These are phyloP conservation scores for Drosophila nebulosa DNA, from an alignment of 1,140 invertebrate species.

Conservation along the genomic window DNA sequence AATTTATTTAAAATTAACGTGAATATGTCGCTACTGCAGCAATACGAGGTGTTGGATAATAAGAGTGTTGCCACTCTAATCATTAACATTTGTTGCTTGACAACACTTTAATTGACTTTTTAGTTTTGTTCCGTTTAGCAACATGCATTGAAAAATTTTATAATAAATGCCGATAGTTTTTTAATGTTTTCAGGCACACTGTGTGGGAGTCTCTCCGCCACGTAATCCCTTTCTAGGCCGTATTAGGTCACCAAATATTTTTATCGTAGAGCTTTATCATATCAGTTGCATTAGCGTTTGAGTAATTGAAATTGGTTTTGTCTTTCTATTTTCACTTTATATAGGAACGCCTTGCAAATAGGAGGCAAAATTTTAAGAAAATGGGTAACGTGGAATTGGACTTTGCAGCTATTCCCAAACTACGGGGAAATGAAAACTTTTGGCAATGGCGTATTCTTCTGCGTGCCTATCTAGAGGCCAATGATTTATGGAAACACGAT, in stretches of 20 bases:
- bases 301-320: not conserved
- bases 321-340: conserved; percentile 6
- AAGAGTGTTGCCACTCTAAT: too few relatives aligned
- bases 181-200: too few relatives aligned
- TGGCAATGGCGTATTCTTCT: conserved; percentile 60
- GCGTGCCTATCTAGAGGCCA: conserved; percentile 42
- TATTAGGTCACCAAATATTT: not conserved
- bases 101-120: too few relatives aligned
- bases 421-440: conserved; percentile 47
- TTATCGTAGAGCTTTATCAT: conserved; percentile 1
- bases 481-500: conserved; percentile 54
- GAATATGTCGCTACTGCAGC: too few relatives aligned
- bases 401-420: conserved; percentile 52
- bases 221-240: not conserved
- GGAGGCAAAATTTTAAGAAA: conserved; percentile 1
- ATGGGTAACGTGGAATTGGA: conserved; percentile 51
- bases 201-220: too few relatives aligned
- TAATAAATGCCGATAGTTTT: too few relatives aligned
- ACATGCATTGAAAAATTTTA: too few relatives aligned
- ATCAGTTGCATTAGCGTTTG: not conserved
- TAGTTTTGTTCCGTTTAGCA: too few relatives aligned
- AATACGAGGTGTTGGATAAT: too few relatives aligned
- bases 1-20: too few relatives aligned
- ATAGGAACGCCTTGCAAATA: conserved; percentile 2
- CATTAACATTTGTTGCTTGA: too few relatives aligned